Evolutionary conservation across 2,113 vertebrate genomes (phyloP).

Genomic region (Accipiter cooperii): DNA sequence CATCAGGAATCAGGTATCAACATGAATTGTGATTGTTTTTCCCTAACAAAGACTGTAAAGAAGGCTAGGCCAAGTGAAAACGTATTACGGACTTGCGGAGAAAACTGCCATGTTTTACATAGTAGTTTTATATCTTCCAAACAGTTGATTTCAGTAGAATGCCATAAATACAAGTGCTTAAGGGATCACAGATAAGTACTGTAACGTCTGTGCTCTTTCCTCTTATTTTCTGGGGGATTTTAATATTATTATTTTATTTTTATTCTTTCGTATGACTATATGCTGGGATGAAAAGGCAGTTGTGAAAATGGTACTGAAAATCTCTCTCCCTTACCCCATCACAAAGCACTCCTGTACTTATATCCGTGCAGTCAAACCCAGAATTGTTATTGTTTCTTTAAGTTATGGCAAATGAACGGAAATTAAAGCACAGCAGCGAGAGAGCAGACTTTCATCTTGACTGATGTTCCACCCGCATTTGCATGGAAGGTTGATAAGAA

Average conservation of each 20-base stretch:
- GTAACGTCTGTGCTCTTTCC: background rate
- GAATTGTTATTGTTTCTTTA: background rate
- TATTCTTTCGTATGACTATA: background rate
- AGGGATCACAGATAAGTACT: background rate
- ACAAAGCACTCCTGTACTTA: background rate
- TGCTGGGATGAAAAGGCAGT: background rate
- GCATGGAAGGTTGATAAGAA: background rate
- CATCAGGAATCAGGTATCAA: background rate
- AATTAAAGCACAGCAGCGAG: background rate
- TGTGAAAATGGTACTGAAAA: background rate
- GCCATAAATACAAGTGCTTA: background rate
- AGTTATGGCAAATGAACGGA: background rate
- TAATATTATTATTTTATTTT: background rate
- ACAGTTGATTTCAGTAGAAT: background rate
- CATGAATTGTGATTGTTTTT: background rate
- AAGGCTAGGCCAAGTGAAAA: background rate
- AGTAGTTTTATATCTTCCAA: background rate
- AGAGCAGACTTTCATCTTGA: background rate
- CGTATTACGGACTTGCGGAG: background rate
- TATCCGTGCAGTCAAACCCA: rapidly evolving
- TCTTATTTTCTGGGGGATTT: background rate
- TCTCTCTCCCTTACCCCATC: background rate
- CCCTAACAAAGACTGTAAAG: background rate
- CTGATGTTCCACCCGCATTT: background rate
- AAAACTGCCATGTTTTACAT: background rate